Evolutionary conservation across 2,888 invertebrate genomes (phyloP).

Genomic region (Lagria hirta): DNA sequence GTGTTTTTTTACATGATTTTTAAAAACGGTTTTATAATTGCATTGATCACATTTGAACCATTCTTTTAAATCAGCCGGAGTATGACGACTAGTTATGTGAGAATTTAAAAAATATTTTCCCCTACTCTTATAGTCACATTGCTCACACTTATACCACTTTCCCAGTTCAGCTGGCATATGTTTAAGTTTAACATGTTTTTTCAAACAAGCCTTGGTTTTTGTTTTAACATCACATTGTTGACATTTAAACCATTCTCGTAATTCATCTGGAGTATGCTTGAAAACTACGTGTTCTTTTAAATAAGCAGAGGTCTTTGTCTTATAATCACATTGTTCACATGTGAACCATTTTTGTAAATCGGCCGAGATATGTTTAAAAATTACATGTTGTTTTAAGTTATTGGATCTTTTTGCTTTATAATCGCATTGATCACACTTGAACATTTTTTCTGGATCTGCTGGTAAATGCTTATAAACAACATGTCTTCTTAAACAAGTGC

Average conservation of each 20-base stretch:
- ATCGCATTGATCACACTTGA: too few species aligned
- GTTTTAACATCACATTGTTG: background rate
- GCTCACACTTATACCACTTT: slow-evolving; percentile 2
- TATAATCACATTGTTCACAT: slow-evolving; percentile 1
- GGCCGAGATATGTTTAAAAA: too few species aligned
- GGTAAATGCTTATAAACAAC: too few species aligned
- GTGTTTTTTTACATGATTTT: slow-evolving; percentile 1
- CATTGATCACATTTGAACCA: slow-evolving; percentile 5
- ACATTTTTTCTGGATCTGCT: too few species aligned
- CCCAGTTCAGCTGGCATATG: background rate
- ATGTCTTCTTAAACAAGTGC: too few species aligned
- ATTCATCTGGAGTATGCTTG: slow-evolving; percentile 3
- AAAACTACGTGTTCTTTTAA: slow-evolving; percentile 1
- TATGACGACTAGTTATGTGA: slow-evolving; percentile 1
- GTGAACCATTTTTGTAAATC: slow-evolving; percentile 4
- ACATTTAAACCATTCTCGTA: background rate
- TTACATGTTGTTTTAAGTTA: too few species aligned
- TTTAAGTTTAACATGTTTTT: slow-evolving; percentile 2
- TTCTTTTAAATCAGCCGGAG: background rate
- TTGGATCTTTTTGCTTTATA: too few species aligned
- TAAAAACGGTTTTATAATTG: slow-evolving; percentile 1
- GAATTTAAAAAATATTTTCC: background rate
- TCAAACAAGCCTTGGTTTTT: background rate
- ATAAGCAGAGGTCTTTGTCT: slow-evolving; percentile 1
- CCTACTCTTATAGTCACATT: slow-evolving; percentile 1